phyloP scores from a whole-genome alignment of 2,888 invertebrate species.

The Ceriagrion tenellum region DNA sequence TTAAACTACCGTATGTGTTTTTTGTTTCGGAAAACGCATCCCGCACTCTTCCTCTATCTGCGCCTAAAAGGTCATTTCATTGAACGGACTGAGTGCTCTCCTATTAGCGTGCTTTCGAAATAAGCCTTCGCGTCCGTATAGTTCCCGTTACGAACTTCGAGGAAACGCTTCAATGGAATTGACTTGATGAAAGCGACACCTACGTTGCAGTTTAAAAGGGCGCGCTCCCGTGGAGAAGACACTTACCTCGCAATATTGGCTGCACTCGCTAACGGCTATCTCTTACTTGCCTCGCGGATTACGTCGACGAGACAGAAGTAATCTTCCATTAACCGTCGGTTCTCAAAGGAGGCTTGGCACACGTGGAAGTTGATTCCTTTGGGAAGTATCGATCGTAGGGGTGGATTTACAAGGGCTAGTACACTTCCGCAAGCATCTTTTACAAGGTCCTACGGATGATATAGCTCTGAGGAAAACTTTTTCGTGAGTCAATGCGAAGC shows the following conservation, averaged over 20 bases:
- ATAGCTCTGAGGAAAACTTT: no score
- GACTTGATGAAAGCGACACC: not conserved
- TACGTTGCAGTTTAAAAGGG: not conserved
- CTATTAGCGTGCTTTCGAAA: not conserved
- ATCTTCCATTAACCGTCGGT: not conserved
- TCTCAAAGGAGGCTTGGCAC: no score
- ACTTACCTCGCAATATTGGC: not conserved
- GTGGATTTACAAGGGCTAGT: no score
- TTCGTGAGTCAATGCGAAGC: no score
- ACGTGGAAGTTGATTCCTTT: not conserved
- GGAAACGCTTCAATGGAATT: not conserved
- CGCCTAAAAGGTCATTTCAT: not conserved
- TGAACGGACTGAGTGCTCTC: not conserved
- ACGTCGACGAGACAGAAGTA: not conserved
- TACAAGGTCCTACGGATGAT: no score
- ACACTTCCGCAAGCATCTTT: no score
- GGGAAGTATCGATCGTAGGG: no score
- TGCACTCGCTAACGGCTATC: not conserved
- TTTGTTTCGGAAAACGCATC: no score
- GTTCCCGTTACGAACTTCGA: not conserved
- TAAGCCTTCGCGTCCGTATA: not conserved
- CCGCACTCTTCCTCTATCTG: no score
- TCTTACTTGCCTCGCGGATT: not conserved
- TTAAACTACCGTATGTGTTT: not conserved
- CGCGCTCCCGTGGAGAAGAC: not conserved